A percentile compares a stretch with the other conserved stretches of the same genome.
phyloP scores from a whole-genome alignment of 2,113 vertebrate genomes.

The Rafetus swinhoei region DNA sequence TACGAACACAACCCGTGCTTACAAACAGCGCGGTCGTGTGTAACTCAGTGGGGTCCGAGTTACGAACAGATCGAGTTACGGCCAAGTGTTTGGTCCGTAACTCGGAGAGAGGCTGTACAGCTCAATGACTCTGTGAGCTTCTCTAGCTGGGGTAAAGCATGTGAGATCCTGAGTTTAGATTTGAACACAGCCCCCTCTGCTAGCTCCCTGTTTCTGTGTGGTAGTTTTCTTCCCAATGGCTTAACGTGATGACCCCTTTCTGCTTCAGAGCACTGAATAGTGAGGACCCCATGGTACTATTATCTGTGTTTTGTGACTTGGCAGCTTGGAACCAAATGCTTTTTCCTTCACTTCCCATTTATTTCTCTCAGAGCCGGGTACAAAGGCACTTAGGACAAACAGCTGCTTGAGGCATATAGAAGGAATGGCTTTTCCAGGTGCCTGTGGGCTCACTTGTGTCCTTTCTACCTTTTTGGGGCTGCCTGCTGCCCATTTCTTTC shows the following conservation, averaged over 20 bases:
- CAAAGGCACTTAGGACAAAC: neutral
- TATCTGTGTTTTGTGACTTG: neutral
- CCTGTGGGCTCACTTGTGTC: slow-evolving; percentile 6
- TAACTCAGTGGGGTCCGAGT: too few species aligned
- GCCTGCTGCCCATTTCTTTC: neutral
- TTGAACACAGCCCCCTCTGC: neutral
- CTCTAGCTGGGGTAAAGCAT: neutral
- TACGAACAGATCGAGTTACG: too few species aligned
- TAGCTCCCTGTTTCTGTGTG: neutral
- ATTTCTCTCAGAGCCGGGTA: slow-evolving; percentile 7
- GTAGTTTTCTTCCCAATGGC: neutral
- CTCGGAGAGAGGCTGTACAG: too few species aligned
- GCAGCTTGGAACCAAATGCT: neutral
- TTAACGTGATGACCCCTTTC: neutral
- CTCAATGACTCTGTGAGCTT: neutral
- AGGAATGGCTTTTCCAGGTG: neutral
- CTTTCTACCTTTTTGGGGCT: neutral
- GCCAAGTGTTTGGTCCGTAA: too few species aligned
- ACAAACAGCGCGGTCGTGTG: too few species aligned
- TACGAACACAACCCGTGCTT: too few species aligned
- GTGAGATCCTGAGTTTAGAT: neutral
- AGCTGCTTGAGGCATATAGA: neutral
- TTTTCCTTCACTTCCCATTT: neutral
- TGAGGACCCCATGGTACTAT: neutral
- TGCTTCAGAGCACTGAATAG: neutral